Conservation (phyloP, 2,888 invertebrate genomes). For the Archips crataeganus region DNA sequence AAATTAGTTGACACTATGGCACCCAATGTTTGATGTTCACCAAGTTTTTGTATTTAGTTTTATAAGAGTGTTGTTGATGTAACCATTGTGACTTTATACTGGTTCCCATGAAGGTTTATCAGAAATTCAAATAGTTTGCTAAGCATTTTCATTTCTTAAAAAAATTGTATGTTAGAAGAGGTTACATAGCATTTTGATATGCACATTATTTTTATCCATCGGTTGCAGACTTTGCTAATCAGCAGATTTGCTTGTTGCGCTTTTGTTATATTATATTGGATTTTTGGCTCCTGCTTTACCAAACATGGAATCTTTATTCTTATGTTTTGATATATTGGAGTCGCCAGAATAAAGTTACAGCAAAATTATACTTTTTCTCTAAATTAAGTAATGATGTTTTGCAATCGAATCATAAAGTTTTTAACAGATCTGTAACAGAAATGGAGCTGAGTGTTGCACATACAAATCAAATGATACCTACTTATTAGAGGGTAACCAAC, state of each 20-base stretch:
- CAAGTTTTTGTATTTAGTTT: slow-evolving; percentile 52
- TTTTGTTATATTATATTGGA: too few species aligned
- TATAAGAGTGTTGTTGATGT: slow-evolving; percentile 42
- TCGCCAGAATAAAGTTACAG: slow-evolving; percentile 26
- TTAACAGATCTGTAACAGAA: not conserved
- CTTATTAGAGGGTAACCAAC: too few species aligned
- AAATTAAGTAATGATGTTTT: not conserved
- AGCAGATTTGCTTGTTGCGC: not conserved
- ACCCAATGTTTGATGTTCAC: slow-evolving; percentile 55
- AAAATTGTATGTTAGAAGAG: not conserved
- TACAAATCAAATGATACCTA: too few species aligned
- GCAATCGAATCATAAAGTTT: not conserved
- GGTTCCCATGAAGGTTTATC: not conserved
- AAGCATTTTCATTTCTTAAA: not conserved
- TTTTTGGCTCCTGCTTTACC: too few species aligned
- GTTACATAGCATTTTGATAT: too few species aligned
- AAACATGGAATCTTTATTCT: too few species aligned
- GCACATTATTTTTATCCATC: too few species aligned
- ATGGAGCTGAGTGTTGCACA: not conserved
- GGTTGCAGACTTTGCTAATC: not conserved
- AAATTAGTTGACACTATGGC: slow-evolving; percentile 55
- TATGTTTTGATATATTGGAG: not conserved
- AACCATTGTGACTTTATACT: slow-evolving; percentile 21
- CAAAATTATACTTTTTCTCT: slow-evolving; percentile 25
- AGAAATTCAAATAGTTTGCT: not conserved